These are phyloP conservation scores for Rhea pennata DNA, from an alignment of 2,113 vertebrate genomes.

Conservation along the genomic window DNA sequence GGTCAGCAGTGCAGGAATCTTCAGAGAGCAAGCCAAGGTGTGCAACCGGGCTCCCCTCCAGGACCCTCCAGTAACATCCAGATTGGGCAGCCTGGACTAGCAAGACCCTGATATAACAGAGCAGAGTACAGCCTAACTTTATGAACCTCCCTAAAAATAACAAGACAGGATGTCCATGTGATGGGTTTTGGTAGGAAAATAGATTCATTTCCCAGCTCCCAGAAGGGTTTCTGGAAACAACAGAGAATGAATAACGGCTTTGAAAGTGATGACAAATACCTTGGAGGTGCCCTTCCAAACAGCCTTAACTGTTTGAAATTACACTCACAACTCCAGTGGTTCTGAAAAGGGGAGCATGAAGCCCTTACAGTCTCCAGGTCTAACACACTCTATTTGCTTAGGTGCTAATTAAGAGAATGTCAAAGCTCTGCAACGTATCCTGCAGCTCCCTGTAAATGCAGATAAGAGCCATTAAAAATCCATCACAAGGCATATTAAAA, in stretches of 20 bases:
- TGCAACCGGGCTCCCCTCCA: not conserved
- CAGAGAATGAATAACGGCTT: conserved; percentile 3
- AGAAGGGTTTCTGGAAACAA: conserved; percentile 3
- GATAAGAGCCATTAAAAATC: conserved; percentile 40
- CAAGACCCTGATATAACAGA: not conserved
- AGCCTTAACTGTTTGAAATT: not conserved
- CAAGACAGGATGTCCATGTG: not conserved
- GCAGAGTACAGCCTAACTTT: not conserved
- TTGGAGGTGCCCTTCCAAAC: conserved; percentile 12
- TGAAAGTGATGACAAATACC: not conserved
- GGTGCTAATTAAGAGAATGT: conserved; percentile 19
- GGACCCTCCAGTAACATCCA: not conserved
- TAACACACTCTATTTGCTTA: not conserved
- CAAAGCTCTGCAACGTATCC: not conserved
- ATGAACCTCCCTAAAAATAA: conserved; percentile 2
- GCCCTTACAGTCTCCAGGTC: not conserved
- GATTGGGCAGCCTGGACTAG: not conserved
- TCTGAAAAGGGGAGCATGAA: not conserved
- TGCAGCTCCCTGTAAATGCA: not conserved
- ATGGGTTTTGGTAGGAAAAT: conserved; percentile 5
- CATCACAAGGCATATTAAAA: conserved; percentile 13
- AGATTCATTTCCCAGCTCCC: conserved; percentile 7
- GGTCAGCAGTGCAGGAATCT: not conserved
- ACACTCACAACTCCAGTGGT: not conserved
- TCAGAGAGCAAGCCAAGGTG: not conserved